A percentile compares a stretch with the other conserved stretches of the same genome.
Conservation (phyloP, 2,888 invertebrate species). For the Artemia sp. region DNA sequence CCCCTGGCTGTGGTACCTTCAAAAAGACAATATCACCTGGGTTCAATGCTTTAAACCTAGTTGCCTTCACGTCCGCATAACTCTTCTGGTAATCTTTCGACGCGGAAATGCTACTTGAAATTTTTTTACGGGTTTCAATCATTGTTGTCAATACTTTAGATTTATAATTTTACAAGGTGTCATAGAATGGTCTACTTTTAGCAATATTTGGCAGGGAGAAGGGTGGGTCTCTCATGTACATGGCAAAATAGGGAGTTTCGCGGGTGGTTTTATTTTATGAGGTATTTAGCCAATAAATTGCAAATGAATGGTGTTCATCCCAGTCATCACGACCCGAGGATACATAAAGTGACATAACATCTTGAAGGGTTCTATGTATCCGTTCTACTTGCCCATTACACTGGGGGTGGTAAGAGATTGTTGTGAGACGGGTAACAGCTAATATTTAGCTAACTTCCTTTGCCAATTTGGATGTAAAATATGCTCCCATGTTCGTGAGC, state of each 20-base stretch:
- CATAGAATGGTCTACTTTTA: not conserved
- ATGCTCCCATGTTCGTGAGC: conserved; percentile 26
- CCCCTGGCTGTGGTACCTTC: not conserved
- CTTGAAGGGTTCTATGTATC: conserved; percentile 26
- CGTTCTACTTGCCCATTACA: conserved; percentile 27
- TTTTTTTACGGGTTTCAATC: not conserved
- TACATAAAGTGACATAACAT: not conserved
- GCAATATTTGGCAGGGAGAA: not conserved
- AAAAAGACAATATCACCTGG: not conserved
- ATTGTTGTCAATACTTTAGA: not conserved
- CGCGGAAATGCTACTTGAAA: not conserved
- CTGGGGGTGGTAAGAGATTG: conserved; percentile 21
- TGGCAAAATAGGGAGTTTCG: not conserved
- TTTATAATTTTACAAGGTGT: not conserved
- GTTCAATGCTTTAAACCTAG: not conserved
- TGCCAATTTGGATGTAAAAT: conserved; percentile 25
- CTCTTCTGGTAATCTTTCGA: not conserved
- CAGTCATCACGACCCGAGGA: conserved; percentile 3
- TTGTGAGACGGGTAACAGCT: conserved; percentile 23
- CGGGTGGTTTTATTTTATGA: not conserved
- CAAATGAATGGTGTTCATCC: not conserved
- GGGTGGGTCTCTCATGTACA: not conserved
- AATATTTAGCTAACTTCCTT: conserved; percentile 20
- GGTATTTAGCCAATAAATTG: not conserved
- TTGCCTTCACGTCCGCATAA: not conserved